Conservation (phyloP, 53 echinoderm and acorn worm species). For the Holothuria leucospilota region DNA sequence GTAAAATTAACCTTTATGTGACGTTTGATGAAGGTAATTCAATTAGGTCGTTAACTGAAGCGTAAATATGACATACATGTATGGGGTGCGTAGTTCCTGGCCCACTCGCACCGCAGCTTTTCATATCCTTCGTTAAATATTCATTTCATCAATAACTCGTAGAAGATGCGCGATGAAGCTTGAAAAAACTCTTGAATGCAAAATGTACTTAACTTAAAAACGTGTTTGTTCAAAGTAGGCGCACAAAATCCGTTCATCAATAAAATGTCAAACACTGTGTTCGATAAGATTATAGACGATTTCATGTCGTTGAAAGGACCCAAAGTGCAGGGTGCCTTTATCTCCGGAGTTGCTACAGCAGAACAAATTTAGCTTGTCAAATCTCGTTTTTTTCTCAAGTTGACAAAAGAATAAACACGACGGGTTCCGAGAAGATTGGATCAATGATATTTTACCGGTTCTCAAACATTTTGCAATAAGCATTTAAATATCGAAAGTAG, state of each 20-base stretch:
- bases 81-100: neutral
- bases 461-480: too few relatives aligned
- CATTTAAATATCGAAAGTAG: too few relatives aligned
- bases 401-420: too few relatives aligned
- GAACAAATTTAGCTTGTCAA: too few relatives aligned
- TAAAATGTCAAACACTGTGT: neutral
- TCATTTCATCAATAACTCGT: slow-evolving; percentile 17
- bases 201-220: slow-evolving; percentile 26
- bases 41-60: slow-evolving; percentile 10
- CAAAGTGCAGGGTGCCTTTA: too few relatives aligned
- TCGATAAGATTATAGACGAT: slow-evolving; percentile 20
- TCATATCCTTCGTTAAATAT: slow-evolving; percentile 25
- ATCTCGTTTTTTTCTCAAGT: too few relatives aligned
- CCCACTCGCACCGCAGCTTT: neutral
- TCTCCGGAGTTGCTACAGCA: too few relatives aligned
- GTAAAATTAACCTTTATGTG: slow-evolving; percentile 15
- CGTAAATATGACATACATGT: slow-evolving; percentile 19
- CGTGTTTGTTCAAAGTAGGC: neutral
- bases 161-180: slow-evolving; percentile 12
- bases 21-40: slow-evolving; percentile 31
- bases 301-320: too few relatives aligned
- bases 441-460: too few relatives aligned
- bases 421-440: too few relatives aligned
- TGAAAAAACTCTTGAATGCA: slow-evolving; percentile 9
- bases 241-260: neutral